Evolutionary conservation across 1,140 invertebrate species (phyloP).

Genomic region (Plutomurus gul): DNA sequence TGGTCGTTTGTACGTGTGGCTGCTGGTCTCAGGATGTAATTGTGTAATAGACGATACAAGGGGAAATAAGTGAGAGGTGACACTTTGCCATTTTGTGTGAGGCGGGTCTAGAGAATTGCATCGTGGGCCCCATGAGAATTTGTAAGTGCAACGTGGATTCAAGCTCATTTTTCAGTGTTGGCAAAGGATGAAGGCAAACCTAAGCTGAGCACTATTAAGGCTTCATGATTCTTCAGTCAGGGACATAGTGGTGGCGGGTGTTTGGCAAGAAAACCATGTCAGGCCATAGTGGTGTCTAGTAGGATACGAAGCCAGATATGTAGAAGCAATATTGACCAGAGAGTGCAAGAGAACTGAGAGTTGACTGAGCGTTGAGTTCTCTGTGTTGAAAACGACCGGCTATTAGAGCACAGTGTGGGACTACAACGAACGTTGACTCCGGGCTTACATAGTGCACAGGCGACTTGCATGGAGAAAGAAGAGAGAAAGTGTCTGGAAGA

Average conservation of each 20-base stretch:
- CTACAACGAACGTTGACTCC: not conserved
- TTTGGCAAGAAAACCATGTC: constrained; percentile 15
- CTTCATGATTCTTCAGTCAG: constrained; percentile 11
- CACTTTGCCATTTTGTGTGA: not conserved
- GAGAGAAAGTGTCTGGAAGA: too few relatives aligned
- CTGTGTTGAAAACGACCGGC: constrained; percentile 1
- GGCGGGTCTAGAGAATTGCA: not conserved
- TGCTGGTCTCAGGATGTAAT: not conserved
- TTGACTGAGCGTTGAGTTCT: constrained; percentile 3
- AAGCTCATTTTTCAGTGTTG: constrained; percentile 17
- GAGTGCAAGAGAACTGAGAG: not conserved
- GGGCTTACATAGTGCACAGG: not conserved
- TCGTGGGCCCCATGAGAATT: not conserved
- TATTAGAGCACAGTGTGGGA: too few relatives aligned
- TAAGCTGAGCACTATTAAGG: constrained; percentile 22
- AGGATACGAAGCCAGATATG: not conserved
- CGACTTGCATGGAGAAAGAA: too few relatives aligned
- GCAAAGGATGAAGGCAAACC: constrained; percentile 15
- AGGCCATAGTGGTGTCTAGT: too few relatives aligned
- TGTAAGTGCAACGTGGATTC: not conserved
- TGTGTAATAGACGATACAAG: constrained; percentile 2
- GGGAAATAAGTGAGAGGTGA: constrained; percentile 16
- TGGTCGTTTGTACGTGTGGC: too few relatives aligned
- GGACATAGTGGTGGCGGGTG: not conserved
- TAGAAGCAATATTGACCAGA: constrained; percentile 39